These are phyloP conservation scores for Thymelicus sylvestris DNA, from an alignment of 2,888 invertebrate genomes.

Conservation along the genomic window DNA sequence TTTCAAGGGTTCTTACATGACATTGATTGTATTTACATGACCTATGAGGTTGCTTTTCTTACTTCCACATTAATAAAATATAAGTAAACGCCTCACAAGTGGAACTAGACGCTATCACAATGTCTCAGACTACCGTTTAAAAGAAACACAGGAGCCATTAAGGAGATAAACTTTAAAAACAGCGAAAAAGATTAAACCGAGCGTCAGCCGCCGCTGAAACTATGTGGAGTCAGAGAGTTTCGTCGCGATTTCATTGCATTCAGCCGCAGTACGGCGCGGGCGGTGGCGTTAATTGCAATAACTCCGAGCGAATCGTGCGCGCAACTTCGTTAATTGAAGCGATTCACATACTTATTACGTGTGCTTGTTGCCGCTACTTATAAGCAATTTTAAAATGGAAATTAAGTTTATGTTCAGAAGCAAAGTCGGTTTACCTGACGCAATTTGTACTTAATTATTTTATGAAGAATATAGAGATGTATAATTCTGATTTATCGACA, in stretches of 20 bases:
- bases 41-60: too few species aligned
- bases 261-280: background rate
- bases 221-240: conserved; percentile 5
- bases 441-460: too few species aligned
- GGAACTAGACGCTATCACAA: too few species aligned
- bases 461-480: too few species aligned
- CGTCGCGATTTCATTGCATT: conserved; percentile 8
- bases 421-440: too few species aligned
- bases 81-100: too few species aligned
- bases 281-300: conserved; percentile 20
- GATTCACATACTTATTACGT: conserved; percentile 14
- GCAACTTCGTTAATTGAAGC: conserved; percentile 16
- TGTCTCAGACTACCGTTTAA: too few species aligned
- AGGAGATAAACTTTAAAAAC: conserved; percentile 8
- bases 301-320: conserved; percentile 16
- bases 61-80: too few species aligned
- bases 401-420: background rate
- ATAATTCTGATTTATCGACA: too few species aligned
- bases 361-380: background rate
- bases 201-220: background rate
- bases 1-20: too few species aligned
- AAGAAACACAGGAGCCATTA: background rate
- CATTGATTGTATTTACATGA: too few species aligned
- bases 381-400: background rate
- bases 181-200: conserved; percentile 6